phyloP scores from a whole-genome alignment of 2,888 invertebrate genomes.

The Himalopsyche kuldschensis region DNA sequence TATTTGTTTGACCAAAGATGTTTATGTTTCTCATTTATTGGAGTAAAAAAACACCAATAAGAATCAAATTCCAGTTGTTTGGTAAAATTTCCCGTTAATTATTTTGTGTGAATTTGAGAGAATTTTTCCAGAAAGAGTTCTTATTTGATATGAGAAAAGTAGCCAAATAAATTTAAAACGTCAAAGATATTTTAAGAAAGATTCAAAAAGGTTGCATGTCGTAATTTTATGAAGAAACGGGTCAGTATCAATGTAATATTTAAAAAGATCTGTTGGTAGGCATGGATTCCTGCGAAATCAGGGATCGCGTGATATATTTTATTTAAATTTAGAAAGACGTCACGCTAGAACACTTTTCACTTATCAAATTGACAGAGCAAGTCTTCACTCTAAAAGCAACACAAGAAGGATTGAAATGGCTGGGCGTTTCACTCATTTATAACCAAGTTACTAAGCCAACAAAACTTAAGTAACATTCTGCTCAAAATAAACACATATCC shows the following conservation, averaged over 20 bases:
- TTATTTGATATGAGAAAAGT: no score
- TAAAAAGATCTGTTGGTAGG: not conserved
- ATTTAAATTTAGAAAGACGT: not conserved
- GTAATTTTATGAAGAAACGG: not conserved
- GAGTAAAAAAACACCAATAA: no score
- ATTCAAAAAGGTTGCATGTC: not conserved
- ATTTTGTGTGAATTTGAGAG: no score
- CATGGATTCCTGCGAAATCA: not conserved
- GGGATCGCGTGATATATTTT: not conserved
- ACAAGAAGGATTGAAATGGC: not conserved
- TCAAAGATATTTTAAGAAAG: not conserved
- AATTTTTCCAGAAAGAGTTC: no score
- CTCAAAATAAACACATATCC: no score
- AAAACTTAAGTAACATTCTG: not conserved
- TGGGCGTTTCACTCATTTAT: not conserved
- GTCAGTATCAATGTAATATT: not conserved
- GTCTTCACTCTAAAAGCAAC: not conserved
- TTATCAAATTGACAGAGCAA: not conserved
- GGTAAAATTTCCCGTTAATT: no score
- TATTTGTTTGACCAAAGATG: no score
- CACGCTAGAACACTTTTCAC: not conserved
- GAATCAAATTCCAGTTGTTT: no score
- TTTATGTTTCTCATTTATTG: no score
- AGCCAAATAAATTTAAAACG: no score
- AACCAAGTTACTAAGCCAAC: not conserved